A percentile compares a stretch with the other conserved stretches of the same genome.
phyloP scores from a whole-genome alignment of 1,140 invertebrate genomes.

The Nylanderia fulva region DNA sequence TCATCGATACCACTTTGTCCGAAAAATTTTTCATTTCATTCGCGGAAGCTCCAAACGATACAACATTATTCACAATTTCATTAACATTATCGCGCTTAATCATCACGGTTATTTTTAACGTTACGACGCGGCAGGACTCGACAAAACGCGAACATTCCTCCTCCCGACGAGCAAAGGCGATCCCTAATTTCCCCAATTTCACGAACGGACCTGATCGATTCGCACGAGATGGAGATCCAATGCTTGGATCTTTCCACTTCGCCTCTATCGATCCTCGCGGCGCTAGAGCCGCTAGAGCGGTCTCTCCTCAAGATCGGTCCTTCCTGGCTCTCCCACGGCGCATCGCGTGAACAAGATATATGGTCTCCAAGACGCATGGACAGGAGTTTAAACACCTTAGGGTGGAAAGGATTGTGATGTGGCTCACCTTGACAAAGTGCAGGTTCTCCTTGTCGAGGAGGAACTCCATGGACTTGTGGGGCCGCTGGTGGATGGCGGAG shows the following conservation, averaged over 20 bases:
- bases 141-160: background rate
- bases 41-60: background rate
- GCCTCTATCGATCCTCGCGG: conserved; percentile 28
- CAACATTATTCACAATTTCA: background rate
- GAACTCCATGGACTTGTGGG: conserved; percentile 97
- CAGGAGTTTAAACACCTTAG: too few relatives aligned
- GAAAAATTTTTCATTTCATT: background rate
- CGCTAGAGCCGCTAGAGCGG: too few relatives aligned
- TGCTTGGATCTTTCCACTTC: conserved; percentile 2
- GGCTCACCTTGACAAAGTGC: conserved; percentile 91
- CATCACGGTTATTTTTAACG: too few relatives aligned
- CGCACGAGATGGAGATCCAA: background rate
- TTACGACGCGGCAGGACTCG: background rate
- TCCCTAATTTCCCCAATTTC: conserved; percentile 13
- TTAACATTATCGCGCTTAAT: too few relatives aligned
- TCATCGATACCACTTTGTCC: background rate
- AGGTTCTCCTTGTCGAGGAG: conserved; percentile 96
- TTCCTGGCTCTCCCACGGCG: background rate
- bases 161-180: too few relatives aligned
- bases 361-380: too few relatives aligned
- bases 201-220: conserved; percentile 5
- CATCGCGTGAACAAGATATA: background rate
- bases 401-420: too few relatives aligned
- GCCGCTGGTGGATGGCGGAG: conserved; percentile 86
- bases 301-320: too few relatives aligned